Percentiles rank a stretch among this genome's conserved stretches.
phyloP scores from a whole-genome alignment of 2,797 vertebrate genomes.

The Periparus ater region DNA sequence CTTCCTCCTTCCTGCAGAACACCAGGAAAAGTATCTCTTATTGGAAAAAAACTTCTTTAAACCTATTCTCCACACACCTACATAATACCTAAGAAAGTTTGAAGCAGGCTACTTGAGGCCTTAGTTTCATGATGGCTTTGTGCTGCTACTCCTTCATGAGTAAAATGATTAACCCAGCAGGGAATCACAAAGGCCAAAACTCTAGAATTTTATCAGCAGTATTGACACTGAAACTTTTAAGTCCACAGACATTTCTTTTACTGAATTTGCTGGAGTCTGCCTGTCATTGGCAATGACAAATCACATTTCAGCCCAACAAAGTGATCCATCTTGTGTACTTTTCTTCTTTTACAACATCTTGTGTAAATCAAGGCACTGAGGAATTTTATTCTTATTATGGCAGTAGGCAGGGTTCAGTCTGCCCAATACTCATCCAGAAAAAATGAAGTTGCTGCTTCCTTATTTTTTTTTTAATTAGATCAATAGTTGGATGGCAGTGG shows the following conservation, averaged over 20 bases:
- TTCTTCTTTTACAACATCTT: background rate
- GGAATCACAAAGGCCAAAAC: background rate
- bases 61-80: background rate
- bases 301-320: background rate
- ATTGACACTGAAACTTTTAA: background rate
- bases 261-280: background rate
- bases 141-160: background rate
- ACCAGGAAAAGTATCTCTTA: background rate
- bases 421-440: background rate
- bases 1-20: background rate
- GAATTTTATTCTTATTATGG: background rate
- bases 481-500: background rate
- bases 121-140: background rate
- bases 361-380: background rate
- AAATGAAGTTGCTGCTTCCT: background rate
- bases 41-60: background rate
- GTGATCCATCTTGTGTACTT: background rate
- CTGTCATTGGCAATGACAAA: background rate
- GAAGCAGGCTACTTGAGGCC: background rate
- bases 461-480: background rate
- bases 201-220: background rate
- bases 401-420: background rate
- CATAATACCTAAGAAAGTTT: background rate
- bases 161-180: background rate
- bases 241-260: background rate